These are phyloP conservation scores for Hipposideros larvatus DNA, from an alignment of 2,797 vertebrate genomes.

Conservation along the genomic window DNA sequence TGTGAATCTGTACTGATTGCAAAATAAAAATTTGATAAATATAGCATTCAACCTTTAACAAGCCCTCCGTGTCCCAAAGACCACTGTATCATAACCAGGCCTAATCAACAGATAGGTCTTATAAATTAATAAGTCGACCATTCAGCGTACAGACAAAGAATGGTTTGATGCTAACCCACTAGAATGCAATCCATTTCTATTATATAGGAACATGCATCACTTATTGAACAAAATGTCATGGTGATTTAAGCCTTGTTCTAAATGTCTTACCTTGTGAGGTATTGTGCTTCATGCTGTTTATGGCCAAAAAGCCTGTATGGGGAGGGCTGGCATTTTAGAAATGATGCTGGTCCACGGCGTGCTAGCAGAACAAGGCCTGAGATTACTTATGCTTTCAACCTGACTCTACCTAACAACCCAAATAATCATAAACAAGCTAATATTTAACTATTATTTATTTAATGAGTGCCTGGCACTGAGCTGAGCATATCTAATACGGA, in stretches of 20 bases:
- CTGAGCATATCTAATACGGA: background rate
- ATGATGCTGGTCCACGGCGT: background rate
- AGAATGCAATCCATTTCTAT: slow-evolving; percentile 60
- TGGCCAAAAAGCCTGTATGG: slow-evolving; percentile 14
- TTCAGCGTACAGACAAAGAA: slow-evolving; percentile 19
- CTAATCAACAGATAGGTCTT: slow-evolving; percentile 55
- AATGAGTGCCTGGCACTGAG: background rate
- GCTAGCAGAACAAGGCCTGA: background rate
- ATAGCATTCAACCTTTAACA: slow-evolving; percentile 35
- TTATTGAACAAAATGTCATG: slow-evolving; percentile 73
- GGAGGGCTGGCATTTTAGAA: background rate
- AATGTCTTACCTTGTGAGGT: slow-evolving; percentile 45
- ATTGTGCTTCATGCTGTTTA: slow-evolving; percentile 49
- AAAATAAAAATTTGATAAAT: background rate
- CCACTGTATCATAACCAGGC: background rate
- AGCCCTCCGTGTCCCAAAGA: slow-evolving; percentile 6
- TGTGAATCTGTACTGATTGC: slow-evolving; percentile 10
- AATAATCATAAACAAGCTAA: background rate
- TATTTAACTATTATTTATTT: slow-evolving; percentile 41
- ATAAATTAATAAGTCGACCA: slow-evolving; percentile 35
- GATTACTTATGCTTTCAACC: slow-evolving; percentile 37
- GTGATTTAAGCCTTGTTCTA: slow-evolving; percentile 58
- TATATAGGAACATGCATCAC: slow-evolving; percentile 53
- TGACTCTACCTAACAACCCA: background rate
- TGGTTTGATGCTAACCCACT: slow-evolving; percentile 52